Percentiles rank a stretch among this genome's conserved stretches.
Evolutionary conservation across 2,797 vertebrate species (phyloP).

Genomic region (Tapera naevia): DNA sequence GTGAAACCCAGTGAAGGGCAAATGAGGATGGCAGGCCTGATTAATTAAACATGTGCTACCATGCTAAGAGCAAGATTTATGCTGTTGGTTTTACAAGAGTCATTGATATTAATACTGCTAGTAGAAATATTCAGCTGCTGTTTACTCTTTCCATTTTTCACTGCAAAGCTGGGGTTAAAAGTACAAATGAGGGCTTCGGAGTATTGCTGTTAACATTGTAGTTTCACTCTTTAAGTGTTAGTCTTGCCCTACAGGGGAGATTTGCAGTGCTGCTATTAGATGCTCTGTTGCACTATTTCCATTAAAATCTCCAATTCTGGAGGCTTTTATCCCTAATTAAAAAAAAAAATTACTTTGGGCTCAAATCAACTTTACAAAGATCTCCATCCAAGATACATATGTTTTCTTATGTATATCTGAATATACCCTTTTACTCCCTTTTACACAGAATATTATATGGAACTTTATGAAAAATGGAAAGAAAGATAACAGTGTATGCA

Average conservation of each 20-base stretch:
- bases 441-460: neutral
- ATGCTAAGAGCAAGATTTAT: constrained; percentile 65
- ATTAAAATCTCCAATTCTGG: neutral
- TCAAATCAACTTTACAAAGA: neutral
- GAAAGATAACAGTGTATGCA: neutral
- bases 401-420: neutral
- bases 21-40: constrained; percentile 67
- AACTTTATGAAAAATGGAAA: neutral
- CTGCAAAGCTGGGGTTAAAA: neutral
- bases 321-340: neutral
- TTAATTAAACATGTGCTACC: constrained; percentile 72
- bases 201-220: neutral
- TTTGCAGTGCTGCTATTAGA: neutral
- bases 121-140: constrained; percentile 9
- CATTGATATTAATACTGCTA: constrained; percentile 45
- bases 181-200: neutral
- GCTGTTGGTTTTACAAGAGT: constrained; percentile 49
- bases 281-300: neutral
- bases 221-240: neutral
- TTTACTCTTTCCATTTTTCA: constrained; percentile 23
- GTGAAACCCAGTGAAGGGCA: constrained; percentile 74
- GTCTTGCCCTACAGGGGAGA: neutral
- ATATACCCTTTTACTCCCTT: neutral
- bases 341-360: neutral
- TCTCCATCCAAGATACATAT: neutral